A percentile compares a stretch with the other conserved stretches of the same genome.
phyloP scores from a whole-genome alignment of 2,888 invertebrate genomes.

The Sceliomorpha sp. region DNA sequence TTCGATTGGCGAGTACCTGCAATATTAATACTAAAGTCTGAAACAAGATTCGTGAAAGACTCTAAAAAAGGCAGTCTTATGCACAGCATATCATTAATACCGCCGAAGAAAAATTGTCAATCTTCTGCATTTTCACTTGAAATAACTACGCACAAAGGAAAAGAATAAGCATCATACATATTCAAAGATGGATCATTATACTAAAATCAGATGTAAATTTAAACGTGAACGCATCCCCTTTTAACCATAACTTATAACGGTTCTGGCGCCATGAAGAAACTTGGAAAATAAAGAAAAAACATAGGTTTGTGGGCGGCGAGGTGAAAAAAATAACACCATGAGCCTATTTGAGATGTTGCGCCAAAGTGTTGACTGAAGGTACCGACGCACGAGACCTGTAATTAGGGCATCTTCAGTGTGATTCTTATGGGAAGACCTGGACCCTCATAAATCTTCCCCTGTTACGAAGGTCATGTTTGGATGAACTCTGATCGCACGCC shows the following conservation, averaged over 20 bases:
- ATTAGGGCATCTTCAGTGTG: slow-evolving; percentile 77
- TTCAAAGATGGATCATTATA: slow-evolving; percentile 20
- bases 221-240: slow-evolving; percentile 19
- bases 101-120: background rate
- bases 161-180: background rate
- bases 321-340: slow-evolving; percentile 27
- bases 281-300: slow-evolving; percentile 22
- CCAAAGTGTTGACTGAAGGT: slow-evolving; percentile 49
- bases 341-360: slow-evolving; percentile 43
- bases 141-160: no score
- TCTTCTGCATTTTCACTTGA: no score
- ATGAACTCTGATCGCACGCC: slow-evolving; percentile 53
- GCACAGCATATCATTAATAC: slow-evolving; percentile 1
- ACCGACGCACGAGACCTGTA: slow-evolving; percentile 64
- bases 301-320: slow-evolving; percentile 13
- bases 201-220: slow-evolving; percentile 25
- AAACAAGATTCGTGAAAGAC: slow-evolving; percentile 1
- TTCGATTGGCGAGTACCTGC: no score
- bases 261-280: slow-evolving; percentile 48
- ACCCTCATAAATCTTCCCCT: slow-evolving; percentile 64
- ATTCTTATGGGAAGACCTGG: slow-evolving; percentile 68
- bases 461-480: slow-evolving; percentile 67
- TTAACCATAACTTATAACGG: slow-evolving; percentile 41
- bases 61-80: no score
- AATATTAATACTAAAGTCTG: slow-evolving; percentile 5